Conservation (phyloP, 2,888 invertebrate species). For the Brachyptera risi region DNA sequence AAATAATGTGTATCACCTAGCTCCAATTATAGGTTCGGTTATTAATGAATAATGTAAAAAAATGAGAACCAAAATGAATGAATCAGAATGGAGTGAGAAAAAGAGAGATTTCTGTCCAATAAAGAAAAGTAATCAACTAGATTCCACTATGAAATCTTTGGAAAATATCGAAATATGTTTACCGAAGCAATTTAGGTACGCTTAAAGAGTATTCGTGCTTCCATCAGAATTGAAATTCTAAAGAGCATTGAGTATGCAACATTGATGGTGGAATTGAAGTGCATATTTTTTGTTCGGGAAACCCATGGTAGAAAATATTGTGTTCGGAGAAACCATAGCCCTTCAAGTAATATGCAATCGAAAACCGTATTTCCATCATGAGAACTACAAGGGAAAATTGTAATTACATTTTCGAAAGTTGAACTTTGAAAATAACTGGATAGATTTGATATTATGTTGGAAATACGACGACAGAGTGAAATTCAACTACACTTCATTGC, state of each 20-base stretch:
- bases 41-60: background rate
- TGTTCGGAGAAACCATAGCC: too few species aligned
- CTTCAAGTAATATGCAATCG: too few species aligned
- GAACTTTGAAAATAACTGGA: too few species aligned
- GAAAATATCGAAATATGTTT: background rate
- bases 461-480: too few species aligned
- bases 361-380: too few species aligned
- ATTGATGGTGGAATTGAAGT: slow-evolving; percentile 1
- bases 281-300: too few species aligned
- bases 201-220: background rate
- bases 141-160: background rate
- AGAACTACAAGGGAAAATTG: too few species aligned
- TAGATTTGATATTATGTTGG: too few species aligned
- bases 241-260: background rate
- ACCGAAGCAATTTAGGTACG: background rate
- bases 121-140: background rate
- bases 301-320: too few species aligned
- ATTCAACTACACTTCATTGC: too few species aligned
- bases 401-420: too few species aligned
- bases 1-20: background rate
- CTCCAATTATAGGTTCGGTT: background rate
- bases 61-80: background rate
- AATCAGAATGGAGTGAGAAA: background rate
- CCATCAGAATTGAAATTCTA: background rate
- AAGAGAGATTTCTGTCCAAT: background rate